Evolutionary conservation across 2,797 vertebrate genomes (phyloP).

Genomic region (Harpagifer antarcticus): DNA sequence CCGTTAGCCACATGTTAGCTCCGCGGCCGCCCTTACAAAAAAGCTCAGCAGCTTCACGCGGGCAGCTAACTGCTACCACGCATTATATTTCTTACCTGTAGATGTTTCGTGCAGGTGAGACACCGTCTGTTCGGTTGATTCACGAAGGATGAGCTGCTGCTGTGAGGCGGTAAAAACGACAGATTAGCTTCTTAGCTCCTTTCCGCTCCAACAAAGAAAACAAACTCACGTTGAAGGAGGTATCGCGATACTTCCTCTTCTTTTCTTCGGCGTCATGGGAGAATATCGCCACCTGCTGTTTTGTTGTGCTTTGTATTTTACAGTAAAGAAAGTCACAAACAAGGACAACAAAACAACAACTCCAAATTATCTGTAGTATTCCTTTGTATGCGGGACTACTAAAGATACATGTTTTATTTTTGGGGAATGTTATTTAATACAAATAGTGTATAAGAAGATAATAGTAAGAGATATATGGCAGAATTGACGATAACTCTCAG

Average conservation of each 20-base stretch:
- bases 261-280: no score
- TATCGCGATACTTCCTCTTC: constrained; percentile 24
- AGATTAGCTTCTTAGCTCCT: neutral
- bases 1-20: constrained; percentile 29
- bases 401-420: no score
- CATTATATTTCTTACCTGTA: constrained; percentile 11
- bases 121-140: accelerated
- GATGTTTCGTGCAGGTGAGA: neutral
- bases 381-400: no score
- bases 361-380: no score
- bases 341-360: no score
- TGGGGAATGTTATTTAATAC: no score
- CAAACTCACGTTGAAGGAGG: neutral
- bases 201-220: constrained; percentile 20
- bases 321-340: no score
- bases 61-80: neutral
- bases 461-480: no score
- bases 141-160: neutral
- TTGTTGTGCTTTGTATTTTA: no score
- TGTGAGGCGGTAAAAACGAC: neutral
- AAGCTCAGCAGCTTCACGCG: constrained; percentile 12
- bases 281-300: no score
- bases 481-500: no score
- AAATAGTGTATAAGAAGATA: no score
- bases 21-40: neutral